Base-by-base conservation (phyloP, 1,140 invertebrate species). In the Aphelenchoides besseyi region DNA sequence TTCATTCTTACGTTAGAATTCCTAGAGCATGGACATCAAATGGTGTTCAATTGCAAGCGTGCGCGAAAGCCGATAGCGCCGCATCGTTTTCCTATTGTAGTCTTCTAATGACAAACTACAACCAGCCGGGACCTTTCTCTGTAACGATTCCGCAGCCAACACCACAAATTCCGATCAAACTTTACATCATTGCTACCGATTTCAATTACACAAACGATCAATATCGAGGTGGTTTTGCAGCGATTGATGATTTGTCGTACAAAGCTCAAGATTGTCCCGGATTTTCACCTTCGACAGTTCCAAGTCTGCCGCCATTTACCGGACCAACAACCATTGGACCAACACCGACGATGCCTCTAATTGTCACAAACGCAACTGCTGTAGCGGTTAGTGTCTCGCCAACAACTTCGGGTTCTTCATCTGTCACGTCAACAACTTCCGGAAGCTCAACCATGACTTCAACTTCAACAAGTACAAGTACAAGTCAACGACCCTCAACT, bases 151-250 rank as follows among this genome's bases (percentile, higher is more conserved):
- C 55, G 26, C 55, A 28, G 55, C 55, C 32, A 28, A 59, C 5
- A 8, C 5, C 55, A 23, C 41, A 48, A 59, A 33, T 23, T 29
- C 55, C 55, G 55, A 8, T 59, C 5, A 59, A 59, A 18, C 5
- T 59, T 33, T 59, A 59, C 55, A 59, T 59, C 18, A 23, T 59
- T 5, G 55, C 55, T 5, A 59, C 55, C 26, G 23, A 59, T 33
- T 59, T 59, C 55, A 59, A 59, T 33, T 59, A 59, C 18, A 59
- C 55, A 33, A 18, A 33, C 55, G 18, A 18, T 18, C 55, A 59
- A 33, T 59, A 59, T 23, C 5, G 32, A 5, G 55, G 55, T 5
- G 55, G 55, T 16, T 59, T 59, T 33, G 55, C 55, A 23, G 55
- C 55, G 18, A 16, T 48, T 12, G 41, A 48, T 23, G 41, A 48